phyloP scores from a whole-genome alignment of 1,140 invertebrate genomes.

The Scaptodrosophila lebanonensis region DNA sequence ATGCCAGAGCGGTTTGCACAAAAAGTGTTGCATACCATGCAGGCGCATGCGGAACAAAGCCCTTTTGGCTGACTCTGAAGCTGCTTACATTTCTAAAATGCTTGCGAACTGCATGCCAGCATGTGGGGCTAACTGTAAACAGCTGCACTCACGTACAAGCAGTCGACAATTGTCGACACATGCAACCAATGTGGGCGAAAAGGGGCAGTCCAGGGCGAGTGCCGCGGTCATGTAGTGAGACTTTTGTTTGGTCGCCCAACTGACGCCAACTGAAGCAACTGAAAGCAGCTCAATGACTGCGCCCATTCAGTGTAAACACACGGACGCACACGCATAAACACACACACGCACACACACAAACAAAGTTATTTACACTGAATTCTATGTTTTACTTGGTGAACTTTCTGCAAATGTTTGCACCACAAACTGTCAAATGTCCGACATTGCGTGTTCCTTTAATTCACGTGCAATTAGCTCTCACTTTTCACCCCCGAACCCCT shows the following conservation, averaged over 20 bases:
- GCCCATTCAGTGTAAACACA: slow-evolving; percentile 30
- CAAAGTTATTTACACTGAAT: slow-evolving; percentile 15
- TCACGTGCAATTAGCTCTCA: slow-evolving; percentile 49
- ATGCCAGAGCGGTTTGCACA: neutral
- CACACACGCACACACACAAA: slow-evolving; percentile 4
- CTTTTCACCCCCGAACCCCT: too few species aligned
- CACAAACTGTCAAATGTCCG: slow-evolving; percentile 50
- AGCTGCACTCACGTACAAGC: slow-evolving; percentile 20
- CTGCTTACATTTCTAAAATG: slow-evolving; percentile 24
- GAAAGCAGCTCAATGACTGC: slow-evolving; percentile 29
- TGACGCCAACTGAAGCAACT: slow-evolving; percentile 12
- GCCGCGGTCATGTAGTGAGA: too few species aligned
- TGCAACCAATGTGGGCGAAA: neutral
- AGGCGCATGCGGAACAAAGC: slow-evolving; percentile 22
- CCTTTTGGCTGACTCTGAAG: slow-evolving; percentile 6
- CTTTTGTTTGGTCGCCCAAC: slow-evolving; percentile 20
- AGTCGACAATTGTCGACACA: slow-evolving; percentile 11
- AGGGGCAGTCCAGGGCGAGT: neutral
- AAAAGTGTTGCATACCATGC: slow-evolving; percentile 18
- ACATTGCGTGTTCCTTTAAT: slow-evolving; percentile 17
- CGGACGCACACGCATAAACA: neutral
- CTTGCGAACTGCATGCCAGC: neutral
- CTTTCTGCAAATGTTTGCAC: slow-evolving; percentile 52
- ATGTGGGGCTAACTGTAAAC: slow-evolving; percentile 12
- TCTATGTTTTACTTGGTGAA: slow-evolving; percentile 32